A percentile compares a stretch with the other conserved stretches of the same genome.
These are phyloP conservation scores for Parus major DNA, from an alignment of 2,113 vertebrate species.

Conservation along the genomic window DNA sequence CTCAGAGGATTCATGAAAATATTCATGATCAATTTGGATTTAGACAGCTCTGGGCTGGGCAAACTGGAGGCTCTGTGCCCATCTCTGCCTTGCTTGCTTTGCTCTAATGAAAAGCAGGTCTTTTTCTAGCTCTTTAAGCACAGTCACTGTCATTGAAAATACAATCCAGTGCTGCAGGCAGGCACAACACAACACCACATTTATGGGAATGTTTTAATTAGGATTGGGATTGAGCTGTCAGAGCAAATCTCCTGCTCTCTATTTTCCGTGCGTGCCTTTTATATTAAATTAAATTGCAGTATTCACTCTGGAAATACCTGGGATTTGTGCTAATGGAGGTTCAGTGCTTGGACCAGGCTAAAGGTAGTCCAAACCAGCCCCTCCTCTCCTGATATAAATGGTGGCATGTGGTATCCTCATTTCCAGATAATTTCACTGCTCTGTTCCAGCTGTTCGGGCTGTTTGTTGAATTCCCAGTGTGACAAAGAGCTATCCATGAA, in stretches of 20 bases:
- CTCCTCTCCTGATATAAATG: background rate
- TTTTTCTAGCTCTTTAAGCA: background rate
- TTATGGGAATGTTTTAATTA: background rate
- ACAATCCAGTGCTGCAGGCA: background rate
- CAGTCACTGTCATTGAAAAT: background rate
- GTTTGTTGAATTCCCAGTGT: background rate
- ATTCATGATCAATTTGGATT: background rate
- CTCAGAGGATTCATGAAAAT: background rate
- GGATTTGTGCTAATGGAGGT: background rate
- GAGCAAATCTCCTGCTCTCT: background rate
- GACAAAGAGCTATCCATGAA: background rate
- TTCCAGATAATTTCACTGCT: background rate
- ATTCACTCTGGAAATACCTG: background rate
- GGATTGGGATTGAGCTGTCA: background rate
- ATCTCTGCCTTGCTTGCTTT: background rate
- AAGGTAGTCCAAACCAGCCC: background rate
- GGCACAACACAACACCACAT: background rate
- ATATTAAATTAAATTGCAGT: background rate
- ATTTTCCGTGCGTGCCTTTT: accelerated
- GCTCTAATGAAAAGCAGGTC: background rate
- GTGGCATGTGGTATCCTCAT: background rate
- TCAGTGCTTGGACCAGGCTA: background rate
- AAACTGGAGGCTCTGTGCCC: background rate
- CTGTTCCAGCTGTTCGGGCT: background rate
- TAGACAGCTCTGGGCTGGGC: background rate